Base-by-base conservation (phyloP, 2,797 vertebrate species). In the Erpetoichthys calabaricus region DNA sequence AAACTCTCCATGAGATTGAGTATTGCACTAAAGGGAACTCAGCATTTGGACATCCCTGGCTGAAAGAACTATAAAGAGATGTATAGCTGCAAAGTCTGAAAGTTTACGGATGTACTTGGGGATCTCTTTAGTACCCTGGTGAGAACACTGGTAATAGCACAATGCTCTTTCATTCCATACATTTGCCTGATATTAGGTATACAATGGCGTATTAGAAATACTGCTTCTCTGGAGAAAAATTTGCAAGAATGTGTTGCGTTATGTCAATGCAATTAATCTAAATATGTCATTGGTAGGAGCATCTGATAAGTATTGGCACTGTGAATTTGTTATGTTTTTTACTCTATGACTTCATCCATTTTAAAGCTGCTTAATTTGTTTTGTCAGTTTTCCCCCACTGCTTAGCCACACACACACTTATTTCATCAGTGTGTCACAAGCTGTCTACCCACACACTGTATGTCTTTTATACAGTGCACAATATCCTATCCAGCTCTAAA, bases 371-470 rank as follows among this genome's bases (percentile, higher is more conserved):
- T 65, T 77, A 68, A 78, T 79, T 78, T 58, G 65, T 74, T 69
- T 72, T 73, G 78, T 83, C 79, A 79, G 75, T 56, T 67, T 59
- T 65, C 73, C 72, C 75, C 65, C 66, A 68, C 41, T 44, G 68
- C 56, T 47, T 45, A 61, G 53, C 63, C 49, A 47, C 46, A 54
- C 47, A 67, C 63, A 66, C 66, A 67, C 25, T 25, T 25, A 25
- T 25, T 25, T 25, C 25, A 25, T 25, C 25, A 25, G 25, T 25
- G 25, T 25, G 25, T 25, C 25, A 25, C 25, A 25, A 25, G 25
- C 25, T 25, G 25, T 25, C 25, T 25, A 25, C 25, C 25, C 25
- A 25, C 25, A 25, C 25, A 25, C 25, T 25, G 25, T 25, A 25
- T 25, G 25, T 25, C 25, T 25, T 25, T 25, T 25, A 25, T 25